phyloP scores from a whole-genome alignment of 2,888 invertebrate species.

The Balanococcus diminutus region DNA sequence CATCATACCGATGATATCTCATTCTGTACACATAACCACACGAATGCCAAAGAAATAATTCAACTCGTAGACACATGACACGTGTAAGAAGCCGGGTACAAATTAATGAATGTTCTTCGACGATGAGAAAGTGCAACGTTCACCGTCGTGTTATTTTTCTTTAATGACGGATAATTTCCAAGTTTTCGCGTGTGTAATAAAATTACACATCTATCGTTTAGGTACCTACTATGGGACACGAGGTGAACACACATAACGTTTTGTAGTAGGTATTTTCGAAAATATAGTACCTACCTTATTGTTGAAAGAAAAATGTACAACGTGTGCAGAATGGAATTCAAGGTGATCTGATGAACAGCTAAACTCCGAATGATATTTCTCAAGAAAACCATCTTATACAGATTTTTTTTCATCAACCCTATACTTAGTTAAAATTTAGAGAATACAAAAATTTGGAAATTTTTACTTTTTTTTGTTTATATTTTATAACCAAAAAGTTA shows the following conservation, averaged over 20 bases:
- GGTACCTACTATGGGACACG: too few species aligned
- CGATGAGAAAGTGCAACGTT: background rate
- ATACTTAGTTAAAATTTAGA: too few species aligned
- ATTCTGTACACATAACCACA: background rate
- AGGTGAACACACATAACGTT: background rate
- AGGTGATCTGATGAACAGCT: too few species aligned
- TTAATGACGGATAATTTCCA: background rate
- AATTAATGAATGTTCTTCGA: background rate
- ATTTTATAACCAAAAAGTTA: too few species aligned
- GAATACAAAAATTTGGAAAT: too few species aligned
- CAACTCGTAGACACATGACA: constrained; percentile 23
- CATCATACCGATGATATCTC: constrained; percentile 5
- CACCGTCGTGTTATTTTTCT: background rate
- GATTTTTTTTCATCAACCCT: too few species aligned
- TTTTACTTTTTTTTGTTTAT: too few species aligned
- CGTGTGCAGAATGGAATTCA: background rate
- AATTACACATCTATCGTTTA: too few species aligned
- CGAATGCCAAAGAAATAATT: constrained; percentile 9
- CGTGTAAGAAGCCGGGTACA: constrained; percentile 27
- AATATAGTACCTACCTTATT: too few species aligned
- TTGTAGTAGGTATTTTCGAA: background rate
- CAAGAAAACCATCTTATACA: too few species aligned
- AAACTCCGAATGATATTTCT: too few species aligned
- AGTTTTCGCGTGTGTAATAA: constrained; percentile 23
- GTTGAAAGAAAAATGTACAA: background rate